phyloP scores from a whole-genome alignment of 2,113 vertebrate genomes.

The Nothobranchius kuhntae region DNA sequence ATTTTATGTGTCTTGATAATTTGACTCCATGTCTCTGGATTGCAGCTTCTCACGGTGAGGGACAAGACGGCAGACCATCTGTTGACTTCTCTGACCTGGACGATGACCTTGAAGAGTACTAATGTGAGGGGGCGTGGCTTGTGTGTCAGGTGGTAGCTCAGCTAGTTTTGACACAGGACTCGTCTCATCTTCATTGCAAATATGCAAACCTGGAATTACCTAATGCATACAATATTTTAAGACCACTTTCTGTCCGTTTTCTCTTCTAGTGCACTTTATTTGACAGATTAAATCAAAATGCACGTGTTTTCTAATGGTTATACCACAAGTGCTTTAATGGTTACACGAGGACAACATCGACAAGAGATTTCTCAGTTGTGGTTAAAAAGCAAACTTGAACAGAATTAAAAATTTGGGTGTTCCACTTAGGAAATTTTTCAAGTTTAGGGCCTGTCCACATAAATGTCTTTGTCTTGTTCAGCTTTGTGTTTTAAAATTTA shows the following conservation, averaged over 20 bases:
- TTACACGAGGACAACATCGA: constrained; percentile 16
- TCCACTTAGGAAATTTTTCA: constrained; percentile 8
- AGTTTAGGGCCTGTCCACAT: constrained; percentile 3
- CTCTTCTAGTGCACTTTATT: constrained; percentile 65
- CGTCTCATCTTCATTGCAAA: constrained; percentile 35
- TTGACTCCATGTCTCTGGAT: constrained; percentile 52
- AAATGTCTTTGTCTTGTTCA: constrained; percentile 25
- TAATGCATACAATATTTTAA: constrained; percentile 26
- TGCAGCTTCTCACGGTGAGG: constrained; percentile 86
- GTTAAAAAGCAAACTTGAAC: neutral
- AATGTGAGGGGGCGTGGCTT: constrained; percentile 9
- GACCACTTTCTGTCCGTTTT: constrained; percentile 32
- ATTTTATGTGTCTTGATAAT: neutral
- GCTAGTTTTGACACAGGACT: constrained; percentile 28
- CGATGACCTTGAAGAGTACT: constrained; percentile 75
- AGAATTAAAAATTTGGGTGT: constrained; percentile 5
- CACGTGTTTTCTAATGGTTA: constrained; percentile 51
- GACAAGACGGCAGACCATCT: constrained; percentile 77
- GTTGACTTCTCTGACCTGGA: constrained; percentile 82
- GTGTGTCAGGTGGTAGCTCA: constrained; percentile 10
- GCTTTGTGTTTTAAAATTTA: constrained; percentile 30
- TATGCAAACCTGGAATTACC: constrained; percentile 48
- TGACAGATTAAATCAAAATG: constrained; percentile 40
- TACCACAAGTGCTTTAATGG: constrained; percentile 75
- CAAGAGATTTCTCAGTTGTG: neutral